Percentiles rank a stretch among this genome's conserved stretches.
phyloP scores from a whole-genome alignment of 1,140 invertebrate species.

The Mamestra configurata region DNA sequence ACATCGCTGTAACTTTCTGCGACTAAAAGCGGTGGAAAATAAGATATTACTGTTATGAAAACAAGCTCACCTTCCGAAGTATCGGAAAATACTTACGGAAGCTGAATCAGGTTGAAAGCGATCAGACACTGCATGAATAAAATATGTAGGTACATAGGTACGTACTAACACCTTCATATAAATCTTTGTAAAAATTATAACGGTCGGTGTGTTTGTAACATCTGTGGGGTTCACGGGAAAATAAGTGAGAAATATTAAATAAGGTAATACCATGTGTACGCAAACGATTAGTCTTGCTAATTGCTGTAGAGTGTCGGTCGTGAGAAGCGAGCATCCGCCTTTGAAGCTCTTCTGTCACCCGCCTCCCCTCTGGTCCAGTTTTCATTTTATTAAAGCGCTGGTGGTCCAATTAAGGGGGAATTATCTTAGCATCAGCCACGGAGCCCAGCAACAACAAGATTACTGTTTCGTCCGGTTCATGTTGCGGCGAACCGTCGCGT shows the following conservation, averaged over 20 bases:
- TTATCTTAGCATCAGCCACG: slow-evolving; percentile 54
- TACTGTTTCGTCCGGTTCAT: slow-evolving; percentile 50
- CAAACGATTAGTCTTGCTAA: slow-evolving; percentile 52
- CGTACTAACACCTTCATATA: not conserved
- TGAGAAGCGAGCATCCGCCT: slow-evolving; percentile 43
- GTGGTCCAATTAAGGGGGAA: slow-evolving; percentile 41
- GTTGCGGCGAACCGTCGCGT: slow-evolving; percentile 21
- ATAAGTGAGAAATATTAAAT: slow-evolving; percentile 1
- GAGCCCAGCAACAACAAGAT: slow-evolving; percentile 42
- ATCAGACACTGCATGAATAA: slow-evolving; percentile 39
- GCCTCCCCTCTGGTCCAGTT: slow-evolving; percentile 36
- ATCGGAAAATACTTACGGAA: slow-evolving; percentile 35
- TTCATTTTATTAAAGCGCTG: slow-evolving; percentile 52
- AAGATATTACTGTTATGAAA: not conserved
- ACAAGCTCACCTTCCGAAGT: not conserved
- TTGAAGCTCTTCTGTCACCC: slow-evolving; percentile 18
- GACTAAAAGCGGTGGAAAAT: not conserved
- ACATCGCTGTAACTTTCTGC: too few relatives aligned
- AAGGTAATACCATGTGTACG: not conserved
- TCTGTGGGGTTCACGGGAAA: not conserved
- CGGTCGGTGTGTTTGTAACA: not conserved
- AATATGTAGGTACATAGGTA: slow-evolving; percentile 23
- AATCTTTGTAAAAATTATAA: not conserved
- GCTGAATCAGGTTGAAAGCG: slow-evolving; percentile 9
- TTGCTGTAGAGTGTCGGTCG: slow-evolving; percentile 56